Conservation (phyloP, 2,888 invertebrate species). For the Tenthredo mesomela region DNA sequence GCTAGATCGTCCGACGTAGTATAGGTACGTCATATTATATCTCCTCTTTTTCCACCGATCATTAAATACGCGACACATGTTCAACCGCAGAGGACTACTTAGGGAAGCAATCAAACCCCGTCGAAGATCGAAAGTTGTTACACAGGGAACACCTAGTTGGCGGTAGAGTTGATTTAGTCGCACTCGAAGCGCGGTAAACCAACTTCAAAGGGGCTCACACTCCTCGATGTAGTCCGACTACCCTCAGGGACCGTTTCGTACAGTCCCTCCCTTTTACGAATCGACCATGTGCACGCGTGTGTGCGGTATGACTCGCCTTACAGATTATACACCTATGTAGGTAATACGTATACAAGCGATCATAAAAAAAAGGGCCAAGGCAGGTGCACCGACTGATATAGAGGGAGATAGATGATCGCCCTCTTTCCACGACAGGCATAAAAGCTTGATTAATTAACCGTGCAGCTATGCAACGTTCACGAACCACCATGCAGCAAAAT, state of each 20-base stretch:
- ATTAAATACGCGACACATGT: background rate
- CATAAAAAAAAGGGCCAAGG: background rate
- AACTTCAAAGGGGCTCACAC: conserved; percentile 30
- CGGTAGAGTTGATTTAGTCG: conserved; percentile 19
- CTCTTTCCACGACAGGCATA: background rate
- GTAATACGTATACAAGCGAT: too few relatives aligned
- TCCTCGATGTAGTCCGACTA: conserved; percentile 10
- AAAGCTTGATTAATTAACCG: conserved; percentile 41
- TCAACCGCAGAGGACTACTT: background rate
- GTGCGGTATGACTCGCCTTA: background rate
- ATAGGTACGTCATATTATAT: background rate
- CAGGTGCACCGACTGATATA: conserved; percentile 21
- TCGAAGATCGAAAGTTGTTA: background rate
- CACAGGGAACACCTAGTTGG: conserved; percentile 16
- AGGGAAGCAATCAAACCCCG: conserved; percentile 16
- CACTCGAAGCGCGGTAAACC: conserved; percentile 39
- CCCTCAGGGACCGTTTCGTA: background rate
- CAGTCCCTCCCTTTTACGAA: background rate
- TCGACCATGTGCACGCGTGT: background rate
- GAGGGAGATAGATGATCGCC: background rate
- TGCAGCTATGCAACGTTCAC: background rate
- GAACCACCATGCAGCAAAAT: conserved; percentile 3
- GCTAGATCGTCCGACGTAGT: background rate
- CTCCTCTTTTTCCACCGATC: background rate
- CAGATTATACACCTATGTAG: background rate